These are phyloP conservation scores for Molorchus minor DNA, from an alignment of 2,888 invertebrate species.

Conservation along the genomic window DNA sequence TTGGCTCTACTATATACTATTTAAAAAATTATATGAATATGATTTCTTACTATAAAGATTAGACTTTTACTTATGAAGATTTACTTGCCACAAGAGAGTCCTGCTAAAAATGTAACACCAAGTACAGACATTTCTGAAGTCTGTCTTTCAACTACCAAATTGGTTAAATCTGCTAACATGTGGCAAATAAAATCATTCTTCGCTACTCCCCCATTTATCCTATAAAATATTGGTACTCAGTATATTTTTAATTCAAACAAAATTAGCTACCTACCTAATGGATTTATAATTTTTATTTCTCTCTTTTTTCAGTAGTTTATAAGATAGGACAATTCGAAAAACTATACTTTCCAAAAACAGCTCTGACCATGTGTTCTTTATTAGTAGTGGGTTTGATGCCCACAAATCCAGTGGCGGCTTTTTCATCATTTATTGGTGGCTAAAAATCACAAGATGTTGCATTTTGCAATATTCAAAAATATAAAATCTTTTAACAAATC, in stretches of 20 bases:
- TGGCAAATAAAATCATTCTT: conserved; percentile 92
- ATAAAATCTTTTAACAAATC: no score
- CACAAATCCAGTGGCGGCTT: conserved; percentile 85
- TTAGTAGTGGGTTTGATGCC: conserved; percentile 78
- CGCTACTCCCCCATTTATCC: conserved; percentile 96
- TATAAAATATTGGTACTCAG: conserved; percentile 60
- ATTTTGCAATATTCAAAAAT: no score
- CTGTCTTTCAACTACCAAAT: conserved; percentile 75
- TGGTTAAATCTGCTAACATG: conserved; percentile 83
- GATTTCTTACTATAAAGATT: no score
- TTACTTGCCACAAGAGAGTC: conserved; percentile 77
- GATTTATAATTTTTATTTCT: conserved; percentile 66
- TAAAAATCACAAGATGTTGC: conserved; percentile 58
- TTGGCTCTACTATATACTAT: no score
- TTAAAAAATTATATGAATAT: no score
- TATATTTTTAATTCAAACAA: not conserved
- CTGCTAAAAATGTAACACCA: conserved; percentile 89
- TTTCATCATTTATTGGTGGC: conserved; percentile 89
- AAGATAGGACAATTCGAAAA: conserved; percentile 82
- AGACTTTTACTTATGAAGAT: no score
- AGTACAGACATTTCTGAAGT: conserved; percentile 84
- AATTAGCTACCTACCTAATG: conserved; percentile 66
- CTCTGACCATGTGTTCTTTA: conserved; percentile 81
- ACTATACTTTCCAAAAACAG: conserved; percentile 87
- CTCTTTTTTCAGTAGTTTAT: conserved; percentile 76